Evolutionary conservation across 1,140 invertebrate species (phyloP).

Genomic region (Charaxes varanes): DNA sequence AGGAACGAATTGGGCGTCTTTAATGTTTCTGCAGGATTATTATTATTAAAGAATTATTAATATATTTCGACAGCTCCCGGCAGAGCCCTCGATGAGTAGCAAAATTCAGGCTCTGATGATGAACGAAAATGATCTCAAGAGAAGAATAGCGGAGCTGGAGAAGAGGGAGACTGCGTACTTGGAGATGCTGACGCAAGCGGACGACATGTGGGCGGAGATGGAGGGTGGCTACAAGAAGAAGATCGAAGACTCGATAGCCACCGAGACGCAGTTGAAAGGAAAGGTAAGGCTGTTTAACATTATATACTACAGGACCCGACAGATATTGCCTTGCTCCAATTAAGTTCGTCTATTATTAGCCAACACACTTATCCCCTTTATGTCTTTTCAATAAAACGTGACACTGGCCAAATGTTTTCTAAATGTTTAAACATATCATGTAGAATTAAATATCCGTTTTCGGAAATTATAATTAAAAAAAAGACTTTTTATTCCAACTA

Average conservation of each 20-base stretch:
- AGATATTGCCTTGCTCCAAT: no score
- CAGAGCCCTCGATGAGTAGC: constrained; percentile 29
- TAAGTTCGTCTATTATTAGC: no score
- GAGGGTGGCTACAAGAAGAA: constrained; percentile 78
- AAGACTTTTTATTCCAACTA: no score
- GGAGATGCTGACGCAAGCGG: constrained; percentile 83
- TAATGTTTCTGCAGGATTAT: no score
- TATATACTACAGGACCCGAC: no score
- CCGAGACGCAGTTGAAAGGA: constrained; percentile 36
- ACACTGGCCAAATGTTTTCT: no score
- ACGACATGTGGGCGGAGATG: constrained; percentile 82
- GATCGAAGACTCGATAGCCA: constrained; percentile 65
- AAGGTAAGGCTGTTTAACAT: no score
- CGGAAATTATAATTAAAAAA: no score
- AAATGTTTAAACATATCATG: no score
- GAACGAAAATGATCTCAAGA: constrained; percentile 50
- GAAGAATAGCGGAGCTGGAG: constrained; percentile 77
- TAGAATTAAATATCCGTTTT: no score
- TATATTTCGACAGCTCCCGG: constrained; percentile 45
- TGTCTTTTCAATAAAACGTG: background rate
- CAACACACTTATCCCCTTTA: background rate
- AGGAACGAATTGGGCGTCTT: no score
- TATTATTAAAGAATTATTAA: no score
- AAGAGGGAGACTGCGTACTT: constrained; percentile 80
- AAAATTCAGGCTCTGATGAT: constrained; percentile 37